Evolutionary conservation across 2,113 vertebrate genomes (phyloP), one percentile per base, ranked within the genome.

Genomic region (Odontesthes bonariensis): DNA sequence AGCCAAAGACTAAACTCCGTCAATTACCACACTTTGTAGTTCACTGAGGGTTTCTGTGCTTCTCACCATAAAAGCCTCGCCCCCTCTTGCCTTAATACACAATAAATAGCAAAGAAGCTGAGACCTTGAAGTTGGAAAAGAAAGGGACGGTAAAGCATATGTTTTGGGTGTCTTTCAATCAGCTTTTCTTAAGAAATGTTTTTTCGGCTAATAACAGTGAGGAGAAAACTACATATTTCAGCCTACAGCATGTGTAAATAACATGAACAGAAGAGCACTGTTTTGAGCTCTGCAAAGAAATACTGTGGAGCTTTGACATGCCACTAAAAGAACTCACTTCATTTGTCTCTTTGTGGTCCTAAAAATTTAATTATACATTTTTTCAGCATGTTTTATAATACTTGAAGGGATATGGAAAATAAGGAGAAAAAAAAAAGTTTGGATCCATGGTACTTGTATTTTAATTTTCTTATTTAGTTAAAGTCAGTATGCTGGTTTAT

Each of bases 1-100:
- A 73, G 73, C 73, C 83, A 82, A 87, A 80, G 46, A 88, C 70
- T 76, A 74, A 83, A 85, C 82, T 79, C 67, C 79, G 73, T 83
- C 75, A 77, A 60, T 87, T 82, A 72, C 70, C 69, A 82, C 78
- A 77, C 83, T 87, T 77, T 85, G 66, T 79, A 72, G 74, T 85
- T 79, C 64, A 66, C 73, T 20, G 71, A 81, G 61, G 55, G 64
- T 75, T 78, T 80, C 81, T 81, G 64, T 60, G 61, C 71, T 57
- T 40, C 35, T 71, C 33, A n/a, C 62, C 65, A 63, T 52, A 66
- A 79, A 82, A 65, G 55, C 61, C 20, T 73, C 79, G 44, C 62
- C 12, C 49, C n/a, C 53, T 65, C 59, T 75, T 47, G 66, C 54
- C 62, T 73, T 57, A 65, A 79, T 68, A 76, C 60, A 82, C 46